Evolutionary conservation across 2,888 invertebrate genomes (phyloP), one percentile per base, ranked within the genome.

Genomic region (Melinaea menophilus): DNA sequence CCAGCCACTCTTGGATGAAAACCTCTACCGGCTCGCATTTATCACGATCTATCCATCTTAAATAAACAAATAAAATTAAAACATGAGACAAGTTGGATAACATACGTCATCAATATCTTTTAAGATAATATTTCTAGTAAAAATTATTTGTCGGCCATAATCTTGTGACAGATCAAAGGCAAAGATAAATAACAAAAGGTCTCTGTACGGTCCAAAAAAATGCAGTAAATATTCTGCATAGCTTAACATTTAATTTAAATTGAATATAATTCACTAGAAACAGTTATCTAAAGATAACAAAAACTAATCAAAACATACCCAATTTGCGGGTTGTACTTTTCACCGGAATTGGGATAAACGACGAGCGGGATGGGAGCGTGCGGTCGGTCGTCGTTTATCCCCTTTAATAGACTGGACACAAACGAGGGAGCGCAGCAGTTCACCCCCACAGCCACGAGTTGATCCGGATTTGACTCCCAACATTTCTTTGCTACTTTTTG

Each of bases 271-370:
- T 51, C 31, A 31, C 13, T 45, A 11, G 46, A 41, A 55, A 54
- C 22, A 33, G 31, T n/a, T 41, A 59, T 47, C 41, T 51, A 31
- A 51, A 9, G 51, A 51, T 51, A 51, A 51, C 51, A 51, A 37
- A 59, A 54, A 37, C 13, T 41, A 61, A 37, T 31, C 7, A 56
- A 55, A 63, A 51, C 91, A 88, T 90, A 94, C 94, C 94, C 93
- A 77, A 92, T 92, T 76, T 92, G 91, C 61, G 94, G 92, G 74
- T 92, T 93, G 90, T 95, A 97, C 77, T 92, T 93, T 84, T 96
- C 96, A 59, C 98, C 98, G 75, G 97, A 97, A 82, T 98, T 98
- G 3, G 98, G 98, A 86, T 98, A 98, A 35, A 95, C 96, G 63
- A 98, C 94, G 62, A 98, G 88, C 2, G 96, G 96, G 64, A 96